phyloP scores from a whole-genome alignment of 2,888 invertebrate species.

The Kuschelorhynchus macadamiae region DNA sequence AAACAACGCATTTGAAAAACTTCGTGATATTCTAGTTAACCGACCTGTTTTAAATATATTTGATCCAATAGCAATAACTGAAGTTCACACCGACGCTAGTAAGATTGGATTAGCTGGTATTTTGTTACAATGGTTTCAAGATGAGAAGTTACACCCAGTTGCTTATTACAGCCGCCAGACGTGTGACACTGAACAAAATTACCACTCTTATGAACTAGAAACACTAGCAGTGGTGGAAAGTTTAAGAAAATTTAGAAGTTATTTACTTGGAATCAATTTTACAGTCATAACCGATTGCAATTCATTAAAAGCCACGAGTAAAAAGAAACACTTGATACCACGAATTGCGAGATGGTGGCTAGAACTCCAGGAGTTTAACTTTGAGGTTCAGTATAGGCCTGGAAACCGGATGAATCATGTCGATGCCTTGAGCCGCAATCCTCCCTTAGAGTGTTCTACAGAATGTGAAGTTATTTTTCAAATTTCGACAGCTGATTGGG shows the following conservation, averaged over 20 bases:
- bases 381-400: slow-evolving; percentile 50
- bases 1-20: slow-evolving; percentile 46
- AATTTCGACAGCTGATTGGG: slow-evolving; percentile 53
- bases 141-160: slow-evolving; percentile 52
- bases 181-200: slow-evolving; percentile 54
- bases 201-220: slow-evolving; percentile 62
- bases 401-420: slow-evolving; percentile 51
- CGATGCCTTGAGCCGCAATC: slow-evolving; percentile 50
- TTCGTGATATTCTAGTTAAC: slow-evolving; percentile 29
- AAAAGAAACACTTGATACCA: slow-evolving; percentile 56
- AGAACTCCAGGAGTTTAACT: slow-evolving; percentile 49
- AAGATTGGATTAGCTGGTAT: slow-evolving; percentile 55
- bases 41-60: slow-evolving; percentile 52
- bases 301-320: slow-evolving; percentile 54
- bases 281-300: slow-evolving; percentile 61
- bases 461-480: no score
- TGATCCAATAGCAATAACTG: slow-evolving; percentile 52
- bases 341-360: slow-evolving; percentile 56
- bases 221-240: slow-evolving; percentile 60
- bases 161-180: slow-evolving; percentile 61
- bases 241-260: slow-evolving; percentile 60
- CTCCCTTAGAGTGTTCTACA: no score
- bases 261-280: slow-evolving; percentile 60
- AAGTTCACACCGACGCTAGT: slow-evolving; percentile 58
- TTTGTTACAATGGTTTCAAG: slow-evolving; percentile 54